Percentiles rank a stretch among this genome's conserved stretches.
These are phyloP conservation scores for Medauroidea extradentata DNA, from an alignment of 1,140 invertebrate genomes.

Conservation along the genomic window DNA sequence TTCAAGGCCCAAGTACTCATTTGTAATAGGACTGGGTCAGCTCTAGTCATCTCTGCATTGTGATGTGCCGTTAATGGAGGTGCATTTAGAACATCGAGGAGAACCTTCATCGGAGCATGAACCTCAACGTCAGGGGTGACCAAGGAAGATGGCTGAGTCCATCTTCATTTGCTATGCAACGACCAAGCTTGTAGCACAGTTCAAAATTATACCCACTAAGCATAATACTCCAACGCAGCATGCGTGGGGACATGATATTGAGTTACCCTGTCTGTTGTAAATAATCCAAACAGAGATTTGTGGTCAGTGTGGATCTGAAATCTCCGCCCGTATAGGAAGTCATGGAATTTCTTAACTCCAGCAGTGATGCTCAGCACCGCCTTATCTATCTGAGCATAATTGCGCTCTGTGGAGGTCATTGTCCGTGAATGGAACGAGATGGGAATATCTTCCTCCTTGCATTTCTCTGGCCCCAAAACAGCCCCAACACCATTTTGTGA, in stretches of 20 bases:
- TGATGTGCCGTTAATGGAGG: neutral
- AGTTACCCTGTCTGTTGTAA: constrained; percentile 17
- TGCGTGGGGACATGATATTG: neutral
- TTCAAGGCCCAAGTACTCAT: too few species aligned
- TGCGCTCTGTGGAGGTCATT: constrained; percentile 40
- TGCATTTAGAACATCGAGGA: neutral
- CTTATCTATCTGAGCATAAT: constrained; percentile 47
- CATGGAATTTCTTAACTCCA: constrained; percentile 19
- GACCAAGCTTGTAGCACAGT: neutral
- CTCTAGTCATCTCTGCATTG: neutral
- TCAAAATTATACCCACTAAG: neutral
- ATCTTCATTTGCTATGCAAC: constrained; percentile 12
- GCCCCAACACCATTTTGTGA: constrained; percentile 45
- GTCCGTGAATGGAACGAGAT: constrained; percentile 45
- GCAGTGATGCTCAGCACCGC: constrained; percentile 37
- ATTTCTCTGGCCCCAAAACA: constrained; percentile 42
- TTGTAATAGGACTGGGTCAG: neutral
- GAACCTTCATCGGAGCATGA: neutral
- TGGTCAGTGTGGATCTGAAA: constrained; percentile 45
- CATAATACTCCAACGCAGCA: constrained; percentile 19
- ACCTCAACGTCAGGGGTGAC: neutral
- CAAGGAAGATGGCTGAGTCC: constrained; percentile 7
- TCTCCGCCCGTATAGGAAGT: constrained; percentile 39
- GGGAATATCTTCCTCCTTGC: constrained; percentile 37
- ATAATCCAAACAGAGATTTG: constrained; percentile 43